A percentile compares a stretch with the other conserved stretches of the same genome.
phyloP scores from a whole-genome alignment of 2,888 invertebrate species.

The Heliconius hortense region DNA sequence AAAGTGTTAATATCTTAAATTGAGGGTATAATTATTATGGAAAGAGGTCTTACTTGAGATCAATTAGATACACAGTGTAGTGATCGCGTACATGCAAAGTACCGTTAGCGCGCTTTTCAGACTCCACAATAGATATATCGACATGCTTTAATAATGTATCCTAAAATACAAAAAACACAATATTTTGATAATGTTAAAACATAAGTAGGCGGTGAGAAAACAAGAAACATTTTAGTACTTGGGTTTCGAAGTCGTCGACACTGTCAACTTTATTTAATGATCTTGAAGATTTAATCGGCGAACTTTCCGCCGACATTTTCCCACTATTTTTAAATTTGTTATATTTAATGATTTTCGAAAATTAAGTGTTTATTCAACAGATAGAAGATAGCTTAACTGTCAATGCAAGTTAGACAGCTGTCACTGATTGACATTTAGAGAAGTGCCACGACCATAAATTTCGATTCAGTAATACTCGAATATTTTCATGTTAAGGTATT shows the following conservation, averaged over 20 bases:
- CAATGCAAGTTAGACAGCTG: conserved; percentile 1
- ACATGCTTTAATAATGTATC: conserved; percentile 86
- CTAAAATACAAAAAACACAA: conserved; percentile 67
- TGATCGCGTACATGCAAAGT: conserved; percentile 88
- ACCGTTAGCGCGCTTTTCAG: conserved; percentile 89
- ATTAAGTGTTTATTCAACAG: conserved; percentile 30
- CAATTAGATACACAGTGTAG: conserved; percentile 89
- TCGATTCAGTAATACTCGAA: neutral
- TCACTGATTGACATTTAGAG: conserved; percentile 8
- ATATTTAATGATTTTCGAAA: conserved; percentile 13
- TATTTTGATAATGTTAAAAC: conserved; percentile 36
- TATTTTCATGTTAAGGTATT: neutral
- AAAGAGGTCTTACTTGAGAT: conserved; percentile 85
- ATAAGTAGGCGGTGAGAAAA: conserved; percentile 62
- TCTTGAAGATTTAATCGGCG: conserved; percentile 56
- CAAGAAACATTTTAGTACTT: conserved; percentile 55
- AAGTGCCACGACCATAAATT: neutral
- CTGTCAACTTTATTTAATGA: conserved; percentile 62
- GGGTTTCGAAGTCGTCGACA: conserved; percentile 67
- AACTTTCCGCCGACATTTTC: conserved; percentile 49
- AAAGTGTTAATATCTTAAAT: conserved; percentile 32
- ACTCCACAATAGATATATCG: conserved; percentile 88
- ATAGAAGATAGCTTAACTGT: conserved; percentile 26
- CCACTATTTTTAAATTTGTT: conserved; percentile 29
- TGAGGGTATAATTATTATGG: conserved; percentile 47